These are phyloP conservation scores for Neopelma chrysocephalum DNA, from an alignment of 2,797 vertebrate genomes.

Conservation along the genomic window DNA sequence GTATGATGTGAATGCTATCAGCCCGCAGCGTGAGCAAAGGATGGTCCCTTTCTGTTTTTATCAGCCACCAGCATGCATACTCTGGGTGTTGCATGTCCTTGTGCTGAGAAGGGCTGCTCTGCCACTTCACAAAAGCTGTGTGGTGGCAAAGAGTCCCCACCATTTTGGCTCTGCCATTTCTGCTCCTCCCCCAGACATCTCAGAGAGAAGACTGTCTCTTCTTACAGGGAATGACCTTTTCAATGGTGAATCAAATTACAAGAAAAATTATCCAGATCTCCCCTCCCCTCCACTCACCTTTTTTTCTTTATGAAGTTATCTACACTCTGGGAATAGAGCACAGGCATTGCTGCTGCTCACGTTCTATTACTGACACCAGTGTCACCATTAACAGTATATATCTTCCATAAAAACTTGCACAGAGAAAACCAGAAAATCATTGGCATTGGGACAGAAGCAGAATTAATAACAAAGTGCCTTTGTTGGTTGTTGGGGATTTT, in stretches of 20 bases:
- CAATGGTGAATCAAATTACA: slow-evolving; percentile 48
- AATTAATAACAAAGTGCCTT: neutral
- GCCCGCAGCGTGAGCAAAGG: slow-evolving; percentile 66
- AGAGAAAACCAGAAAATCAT: neutral
- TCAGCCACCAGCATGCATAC: slow-evolving; percentile 17
- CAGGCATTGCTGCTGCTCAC: slow-evolving; percentile 32
- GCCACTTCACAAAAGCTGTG: slow-evolving; percentile 18
- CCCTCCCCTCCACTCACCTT: slow-evolving; percentile 53
- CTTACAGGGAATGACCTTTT: slow-evolving; percentile 60
- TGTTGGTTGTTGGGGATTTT: neutral
- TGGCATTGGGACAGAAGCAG: neutral
- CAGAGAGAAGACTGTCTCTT: slow-evolving; percentile 45
- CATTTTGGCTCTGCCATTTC: neutral
- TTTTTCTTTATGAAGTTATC: slow-evolving; percentile 58
- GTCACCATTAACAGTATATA: slow-evolving; percentile 21
- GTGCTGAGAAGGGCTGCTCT: slow-evolving; percentile 31
- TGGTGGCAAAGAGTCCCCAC: neutral
- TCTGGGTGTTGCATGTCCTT: slow-evolving; percentile 13
- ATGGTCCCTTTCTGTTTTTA: slow-evolving; percentile 70
- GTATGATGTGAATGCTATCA: slow-evolving; percentile 78
- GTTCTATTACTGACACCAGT: slow-evolving; percentile 35
- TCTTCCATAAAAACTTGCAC: neutral
- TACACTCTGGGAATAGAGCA: neutral
- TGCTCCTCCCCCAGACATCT: slow-evolving; percentile 23
- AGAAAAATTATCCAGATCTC: slow-evolving; percentile 55